Evolutionary conservation across 2,888 invertebrate genomes (phyloP).

Genomic region (Nematopogon swammerdamellus): DNA sequence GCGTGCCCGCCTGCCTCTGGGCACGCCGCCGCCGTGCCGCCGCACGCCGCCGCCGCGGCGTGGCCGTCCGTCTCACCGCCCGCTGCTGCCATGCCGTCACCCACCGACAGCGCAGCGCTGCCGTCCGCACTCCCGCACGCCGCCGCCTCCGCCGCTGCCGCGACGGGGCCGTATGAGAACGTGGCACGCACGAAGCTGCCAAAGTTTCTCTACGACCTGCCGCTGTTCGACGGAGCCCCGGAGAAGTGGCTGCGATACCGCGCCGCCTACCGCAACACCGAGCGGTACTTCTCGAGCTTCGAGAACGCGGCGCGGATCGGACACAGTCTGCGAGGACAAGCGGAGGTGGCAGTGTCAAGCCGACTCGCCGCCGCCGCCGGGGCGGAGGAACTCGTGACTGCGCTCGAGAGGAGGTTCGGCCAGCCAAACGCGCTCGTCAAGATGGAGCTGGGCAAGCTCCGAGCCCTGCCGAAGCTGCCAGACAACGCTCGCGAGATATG

Average conservation of each 20-base stretch:
- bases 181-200: neutral
- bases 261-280: neutral
- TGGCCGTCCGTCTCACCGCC: no score
- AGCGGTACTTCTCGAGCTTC: neutral
- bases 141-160: no score
- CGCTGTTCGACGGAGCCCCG: neutral
- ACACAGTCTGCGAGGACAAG: neutral
- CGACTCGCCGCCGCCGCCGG: neutral
- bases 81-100: neutral
- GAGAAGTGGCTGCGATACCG: neutral
- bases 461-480: neutral
- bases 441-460: neutral
- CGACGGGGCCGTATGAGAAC: no score
- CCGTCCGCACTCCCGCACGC: constrained; percentile 13
- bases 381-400: neutral
- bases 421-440: neutral
- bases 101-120: neutral
- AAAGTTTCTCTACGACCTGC: neutral
- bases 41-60: no score
- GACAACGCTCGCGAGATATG: neutral
- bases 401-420: neutral
- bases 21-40: no score
- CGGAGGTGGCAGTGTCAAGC: neutral
- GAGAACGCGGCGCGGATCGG: neutral
- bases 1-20: no score